These are phyloP conservation scores for Balaenoptera acutorostrata DNA, from an alignment of 2,113 vertebrate genomes.

Conservation along the genomic window DNA sequence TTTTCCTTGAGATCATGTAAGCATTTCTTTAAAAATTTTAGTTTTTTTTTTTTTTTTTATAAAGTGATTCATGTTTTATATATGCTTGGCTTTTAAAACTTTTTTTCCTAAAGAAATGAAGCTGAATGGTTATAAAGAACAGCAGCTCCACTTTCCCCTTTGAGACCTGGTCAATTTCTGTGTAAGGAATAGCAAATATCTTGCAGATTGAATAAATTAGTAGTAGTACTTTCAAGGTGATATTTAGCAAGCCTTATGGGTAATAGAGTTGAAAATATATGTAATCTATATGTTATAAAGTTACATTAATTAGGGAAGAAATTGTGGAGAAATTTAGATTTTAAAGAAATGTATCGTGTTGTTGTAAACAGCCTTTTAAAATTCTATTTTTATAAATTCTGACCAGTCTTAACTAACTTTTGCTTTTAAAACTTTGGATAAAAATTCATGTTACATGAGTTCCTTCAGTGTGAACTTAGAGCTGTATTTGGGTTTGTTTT, in stretches of 20 bases:
- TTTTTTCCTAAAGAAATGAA: background rate
- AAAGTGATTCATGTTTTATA: background rate
- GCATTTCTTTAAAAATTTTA: background rate
- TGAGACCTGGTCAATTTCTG: background rate
- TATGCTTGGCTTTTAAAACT: background rate
- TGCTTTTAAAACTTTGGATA: background rate
- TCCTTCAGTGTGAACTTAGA: background rate
- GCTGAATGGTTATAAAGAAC: background rate
- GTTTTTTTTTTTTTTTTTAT: background rate
- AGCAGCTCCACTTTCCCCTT: background rate
- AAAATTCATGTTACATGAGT: background rate
- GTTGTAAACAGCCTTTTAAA: background rate
- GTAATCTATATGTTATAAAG: background rate
- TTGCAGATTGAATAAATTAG: background rate
- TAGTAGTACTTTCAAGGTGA: background rate
- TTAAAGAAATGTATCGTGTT: background rate
- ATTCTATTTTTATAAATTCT: constrained; percentile 15
- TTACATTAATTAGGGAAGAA: background rate
- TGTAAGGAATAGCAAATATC: background rate
- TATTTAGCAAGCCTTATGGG: background rate
- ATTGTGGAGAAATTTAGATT: background rate
- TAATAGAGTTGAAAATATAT: background rate
- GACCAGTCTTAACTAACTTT: background rate
- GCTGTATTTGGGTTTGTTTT: constrained; percentile 12
- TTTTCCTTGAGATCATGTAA: background rate